Conservation (phyloP, 2,888 invertebrate species). For the Eilema caniola region DNA sequence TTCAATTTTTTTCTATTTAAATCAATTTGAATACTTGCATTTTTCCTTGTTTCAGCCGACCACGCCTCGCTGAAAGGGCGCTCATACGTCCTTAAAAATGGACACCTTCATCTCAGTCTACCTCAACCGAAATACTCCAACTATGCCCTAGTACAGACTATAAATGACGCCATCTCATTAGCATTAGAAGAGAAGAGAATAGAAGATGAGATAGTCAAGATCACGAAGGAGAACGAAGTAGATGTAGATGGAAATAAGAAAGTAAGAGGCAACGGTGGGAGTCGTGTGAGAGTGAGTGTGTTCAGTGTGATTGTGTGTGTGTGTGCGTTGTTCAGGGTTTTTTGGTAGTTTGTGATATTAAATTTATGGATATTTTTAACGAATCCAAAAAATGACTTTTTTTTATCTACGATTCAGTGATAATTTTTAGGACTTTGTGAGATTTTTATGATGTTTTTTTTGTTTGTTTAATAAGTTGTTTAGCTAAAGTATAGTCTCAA, state of each 20-base stretch:
- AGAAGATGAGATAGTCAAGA: slow-evolving; percentile 76
- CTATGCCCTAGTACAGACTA: slow-evolving; percentile 91
- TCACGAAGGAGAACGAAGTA: slow-evolving; percentile 77
- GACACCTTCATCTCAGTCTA: slow-evolving; percentile 67
- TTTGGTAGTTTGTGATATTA: slow-evolving; percentile 15
- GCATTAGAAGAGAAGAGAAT: slow-evolving; percentile 86
- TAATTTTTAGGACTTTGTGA: neutral
- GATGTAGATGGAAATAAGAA: slow-evolving; percentile 66
- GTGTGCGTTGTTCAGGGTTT: slow-evolving; percentile 27
- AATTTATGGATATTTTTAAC: neutral
- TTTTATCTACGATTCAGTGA: neutral
- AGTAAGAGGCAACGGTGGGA: slow-evolving; percentile 37
- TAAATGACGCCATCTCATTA: slow-evolving; percentile 89
- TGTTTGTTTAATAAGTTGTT: neutral
- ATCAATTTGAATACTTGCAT: too few species aligned
- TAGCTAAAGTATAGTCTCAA: neutral
- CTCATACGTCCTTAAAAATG: slow-evolving; percentile 69
- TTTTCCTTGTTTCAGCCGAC: slow-evolving; percentile 53
- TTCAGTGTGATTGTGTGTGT: slow-evolving; percentile 33
- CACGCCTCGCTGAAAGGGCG: slow-evolving; percentile 60
- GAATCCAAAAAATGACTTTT: neutral
- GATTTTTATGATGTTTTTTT: neutral
- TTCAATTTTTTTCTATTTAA: too few species aligned
- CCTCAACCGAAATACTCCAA: slow-evolving; percentile 77
- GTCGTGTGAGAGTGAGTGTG: slow-evolving; percentile 32